These are phyloP conservation scores for Phorcus lineatus DNA, from an alignment of 2,888 invertebrate species.

Conservation along the genomic window DNA sequence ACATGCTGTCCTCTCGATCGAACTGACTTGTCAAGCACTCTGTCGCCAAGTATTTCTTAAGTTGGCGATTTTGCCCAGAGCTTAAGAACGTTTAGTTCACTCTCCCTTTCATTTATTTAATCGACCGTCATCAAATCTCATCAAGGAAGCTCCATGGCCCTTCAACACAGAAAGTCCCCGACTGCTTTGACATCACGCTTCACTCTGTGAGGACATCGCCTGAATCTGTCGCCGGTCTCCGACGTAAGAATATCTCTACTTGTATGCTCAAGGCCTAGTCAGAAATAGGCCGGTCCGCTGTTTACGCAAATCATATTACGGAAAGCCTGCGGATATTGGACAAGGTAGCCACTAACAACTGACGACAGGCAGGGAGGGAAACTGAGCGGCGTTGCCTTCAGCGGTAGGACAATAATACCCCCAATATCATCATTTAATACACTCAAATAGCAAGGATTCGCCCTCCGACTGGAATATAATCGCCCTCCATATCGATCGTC, in stretches of 20 bases:
- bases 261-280: background rate
- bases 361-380: background rate
- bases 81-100: background rate
- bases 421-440: constrained; percentile 16
- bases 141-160: background rate
- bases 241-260: background rate
- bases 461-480: background rate
- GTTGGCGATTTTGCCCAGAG: no score
- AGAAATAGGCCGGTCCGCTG: constrained; percentile 2
- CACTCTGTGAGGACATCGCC: no score
- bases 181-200: no score
- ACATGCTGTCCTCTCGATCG: no score
- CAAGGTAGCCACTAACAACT: background rate
- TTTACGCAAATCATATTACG: constrained; percentile 23
- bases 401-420: constrained; percentile 14
- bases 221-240: no score
- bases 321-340: background rate
- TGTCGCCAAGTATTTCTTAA: no score
- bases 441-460: constrained; percentile 6
- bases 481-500: background rate
- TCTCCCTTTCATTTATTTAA: constrained; percentile 9
- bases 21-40: no score
- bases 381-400: background rate
- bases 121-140: constrained; percentile 4
- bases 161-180: no score